Evolutionary conservation across 2,113 vertebrate genomes (phyloP).

Genomic region (Ammodytes dubius): DNA sequence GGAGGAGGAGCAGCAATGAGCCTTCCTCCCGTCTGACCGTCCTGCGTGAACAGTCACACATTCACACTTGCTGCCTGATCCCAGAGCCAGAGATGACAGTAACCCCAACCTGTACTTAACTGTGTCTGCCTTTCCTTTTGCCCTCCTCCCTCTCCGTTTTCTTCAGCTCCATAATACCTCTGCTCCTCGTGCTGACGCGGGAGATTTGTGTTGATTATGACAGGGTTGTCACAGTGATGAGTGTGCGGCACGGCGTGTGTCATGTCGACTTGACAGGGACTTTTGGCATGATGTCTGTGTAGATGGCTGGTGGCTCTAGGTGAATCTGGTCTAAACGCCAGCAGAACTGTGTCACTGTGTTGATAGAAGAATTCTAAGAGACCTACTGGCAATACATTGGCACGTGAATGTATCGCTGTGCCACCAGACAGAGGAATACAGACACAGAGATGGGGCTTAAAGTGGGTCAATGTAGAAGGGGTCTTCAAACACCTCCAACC

Average conservation of each 20-base stretch:
- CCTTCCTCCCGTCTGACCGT: conserved; percentile 59
- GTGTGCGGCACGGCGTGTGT: conserved; percentile 72
- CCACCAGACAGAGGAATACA: conserved; percentile 16
- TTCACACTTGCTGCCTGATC: conserved; percentile 67
- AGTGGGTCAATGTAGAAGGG: conserved; percentile 35
- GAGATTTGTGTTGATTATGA: conserved; percentile 83
- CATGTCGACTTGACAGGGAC: conserved; percentile 71
- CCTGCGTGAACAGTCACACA: conserved; percentile 64
- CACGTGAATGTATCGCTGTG: conserved; percentile 26
- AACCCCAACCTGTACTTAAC: conserved; percentile 69
- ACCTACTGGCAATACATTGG: conserved; percentile 65
- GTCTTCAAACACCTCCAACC: conserved; percentile 58
- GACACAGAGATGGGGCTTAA: conserved; percentile 21
- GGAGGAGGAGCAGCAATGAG: conserved; percentile 70
- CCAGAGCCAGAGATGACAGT: conserved; percentile 59
- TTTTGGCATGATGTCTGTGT: conserved; percentile 65
- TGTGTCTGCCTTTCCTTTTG: conserved; percentile 63
- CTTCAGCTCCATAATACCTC: conserved; percentile 70
- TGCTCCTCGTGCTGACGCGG: conserved; percentile 83
- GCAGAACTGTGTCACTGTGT: conserved; percentile 73
- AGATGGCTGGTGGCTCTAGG: conserved; percentile 51
- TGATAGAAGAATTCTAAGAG: conserved; percentile 71
- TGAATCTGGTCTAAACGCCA: conserved; percentile 49
- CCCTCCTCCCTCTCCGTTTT: conserved; percentile 44
- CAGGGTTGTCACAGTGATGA: conserved; percentile 81